phyloP scores from a whole-genome alignment of 2,888 invertebrate species.

The Chorisops tibialis region DNA sequence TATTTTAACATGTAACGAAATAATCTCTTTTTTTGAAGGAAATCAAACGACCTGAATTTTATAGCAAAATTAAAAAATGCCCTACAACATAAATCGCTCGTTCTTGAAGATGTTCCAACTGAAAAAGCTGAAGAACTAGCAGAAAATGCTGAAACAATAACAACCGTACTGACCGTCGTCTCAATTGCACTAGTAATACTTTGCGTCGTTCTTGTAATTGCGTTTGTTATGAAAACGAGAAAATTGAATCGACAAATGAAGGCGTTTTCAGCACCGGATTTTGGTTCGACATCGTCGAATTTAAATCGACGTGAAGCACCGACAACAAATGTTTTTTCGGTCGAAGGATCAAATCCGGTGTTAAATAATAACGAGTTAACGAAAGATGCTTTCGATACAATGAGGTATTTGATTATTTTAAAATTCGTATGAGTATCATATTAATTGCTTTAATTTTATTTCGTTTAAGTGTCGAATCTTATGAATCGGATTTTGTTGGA shows the following conservation, averaged over 20 bases:
- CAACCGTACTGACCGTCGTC: slow-evolving; percentile 56
- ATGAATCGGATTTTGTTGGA: slow-evolving; percentile 59
- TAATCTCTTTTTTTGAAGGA: slow-evolving; percentile 43
- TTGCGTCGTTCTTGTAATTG: slow-evolving; percentile 55
- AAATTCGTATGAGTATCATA: slow-evolving; percentile 14
- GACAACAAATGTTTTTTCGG: slow-evolving; percentile 67
- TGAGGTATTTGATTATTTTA: slow-evolving; percentile 17
- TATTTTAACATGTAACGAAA: neutral
- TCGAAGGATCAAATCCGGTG: slow-evolving; percentile 69
- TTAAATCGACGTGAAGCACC: slow-evolving; percentile 57
- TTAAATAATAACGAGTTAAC: slow-evolving; percentile 55
- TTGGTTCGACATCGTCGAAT: slow-evolving; percentile 61
- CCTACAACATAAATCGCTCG: slow-evolving; percentile 48
- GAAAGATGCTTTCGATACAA: slow-evolving; percentile 27
- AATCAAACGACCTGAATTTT: slow-evolving; percentile 54
- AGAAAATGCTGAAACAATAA: slow-evolving; percentile 49
- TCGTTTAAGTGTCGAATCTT: slow-evolving; percentile 58
- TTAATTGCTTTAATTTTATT: slow-evolving; percentile 9
- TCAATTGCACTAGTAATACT: slow-evolving; percentile 56
- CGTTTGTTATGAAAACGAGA: slow-evolving; percentile 58
- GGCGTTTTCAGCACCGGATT: slow-evolving; percentile 60
- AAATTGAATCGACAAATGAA: slow-evolving; percentile 59
- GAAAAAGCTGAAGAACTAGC: slow-evolving; percentile 44
- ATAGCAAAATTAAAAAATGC: slow-evolving; percentile 51
- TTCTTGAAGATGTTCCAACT: slow-evolving; percentile 54